A percentile compares a stretch with the other conserved stretches of the same genome.
Conservation (phyloP, 2,113 vertebrate genomes). For the Pituophis catenifer region DNA sequence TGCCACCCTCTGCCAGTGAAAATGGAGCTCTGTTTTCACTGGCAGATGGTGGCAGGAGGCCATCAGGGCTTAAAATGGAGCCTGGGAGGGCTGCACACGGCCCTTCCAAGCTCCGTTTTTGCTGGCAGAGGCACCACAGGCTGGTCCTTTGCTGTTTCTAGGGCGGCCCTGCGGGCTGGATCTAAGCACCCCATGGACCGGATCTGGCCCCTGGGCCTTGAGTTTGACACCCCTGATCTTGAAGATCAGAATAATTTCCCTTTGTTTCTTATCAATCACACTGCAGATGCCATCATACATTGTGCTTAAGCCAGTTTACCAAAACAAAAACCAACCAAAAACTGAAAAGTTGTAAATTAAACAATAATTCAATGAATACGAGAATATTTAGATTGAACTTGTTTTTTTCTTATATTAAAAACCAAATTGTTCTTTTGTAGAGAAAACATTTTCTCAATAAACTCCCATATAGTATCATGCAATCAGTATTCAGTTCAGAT, state of each 20-base stretch:
- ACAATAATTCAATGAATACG: background rate
- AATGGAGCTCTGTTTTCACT: no score
- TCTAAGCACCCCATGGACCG: no score
- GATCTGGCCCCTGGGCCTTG: rapidly evolving
- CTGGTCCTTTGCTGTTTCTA: no score
- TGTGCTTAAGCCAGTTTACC: background rate
- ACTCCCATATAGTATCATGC: background rate
- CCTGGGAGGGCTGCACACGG: no score
- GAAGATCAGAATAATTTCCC: background rate
- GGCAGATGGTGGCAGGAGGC: no score
- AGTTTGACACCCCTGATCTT: background rate
- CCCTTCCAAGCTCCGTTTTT: no score
- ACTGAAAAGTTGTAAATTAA: background rate
- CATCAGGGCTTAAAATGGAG: no score
- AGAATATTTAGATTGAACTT: background rate
- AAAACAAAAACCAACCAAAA: no score
- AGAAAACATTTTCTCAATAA: background rate
- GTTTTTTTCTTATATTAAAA: background rate
- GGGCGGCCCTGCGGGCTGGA: no score
- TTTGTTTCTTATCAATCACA: background rate
- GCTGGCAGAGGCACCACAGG: no score
- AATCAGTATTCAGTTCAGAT: background rate
- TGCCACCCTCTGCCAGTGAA: no score
- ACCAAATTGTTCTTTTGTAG: background rate
- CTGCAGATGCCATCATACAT: background rate